Conservation (phyloP, 2,113 vertebrate genomes). For the Salminus brasiliensis region DNA sequence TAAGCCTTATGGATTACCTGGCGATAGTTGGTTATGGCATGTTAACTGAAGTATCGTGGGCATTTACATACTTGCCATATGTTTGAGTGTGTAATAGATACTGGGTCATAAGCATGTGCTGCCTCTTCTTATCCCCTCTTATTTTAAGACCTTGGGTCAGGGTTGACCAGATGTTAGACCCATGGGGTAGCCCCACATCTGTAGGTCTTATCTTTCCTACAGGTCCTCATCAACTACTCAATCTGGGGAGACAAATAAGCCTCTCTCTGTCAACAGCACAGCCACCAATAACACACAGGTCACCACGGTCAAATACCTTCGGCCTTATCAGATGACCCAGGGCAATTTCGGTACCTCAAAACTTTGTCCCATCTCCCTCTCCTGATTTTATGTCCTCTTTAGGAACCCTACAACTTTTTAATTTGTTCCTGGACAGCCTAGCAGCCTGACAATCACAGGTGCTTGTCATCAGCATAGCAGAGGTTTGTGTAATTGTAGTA, state of each 20-base stretch:
- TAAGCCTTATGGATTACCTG: not conserved
- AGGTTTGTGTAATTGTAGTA: not conserved
- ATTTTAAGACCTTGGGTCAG: slow-evolving; percentile 14
- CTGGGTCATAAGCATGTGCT: slow-evolving; percentile 6
- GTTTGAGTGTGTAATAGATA: not conserved
- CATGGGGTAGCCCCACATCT: not conserved
- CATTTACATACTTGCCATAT: not conserved
- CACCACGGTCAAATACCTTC: slow-evolving; percentile 50
- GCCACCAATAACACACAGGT: slow-evolving; percentile 55
- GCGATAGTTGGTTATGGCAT: not conserved
- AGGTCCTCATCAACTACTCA: slow-evolving; percentile 35
- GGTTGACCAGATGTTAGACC: not conserved
- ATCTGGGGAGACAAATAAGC: slow-evolving; percentile 58
- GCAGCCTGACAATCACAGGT: not conserved
- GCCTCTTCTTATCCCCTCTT: not conserved
- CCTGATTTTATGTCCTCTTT: not conserved
- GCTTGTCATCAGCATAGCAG: not conserved
- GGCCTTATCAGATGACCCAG: slow-evolving; percentile 58
- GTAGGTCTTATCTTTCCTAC: slow-evolving; percentile 57
- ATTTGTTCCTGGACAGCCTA: not conserved
- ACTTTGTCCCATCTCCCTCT: not conserved
- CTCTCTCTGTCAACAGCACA: slow-evolving; percentile 54
- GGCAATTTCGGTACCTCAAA: not conserved
- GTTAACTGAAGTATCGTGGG: not conserved
- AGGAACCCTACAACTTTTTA: too few species aligned